Evolutionary conservation across 2,113 vertebrate species (phyloP).

Genomic region (Sinocyclocheilus anophthalmus): DNA sequence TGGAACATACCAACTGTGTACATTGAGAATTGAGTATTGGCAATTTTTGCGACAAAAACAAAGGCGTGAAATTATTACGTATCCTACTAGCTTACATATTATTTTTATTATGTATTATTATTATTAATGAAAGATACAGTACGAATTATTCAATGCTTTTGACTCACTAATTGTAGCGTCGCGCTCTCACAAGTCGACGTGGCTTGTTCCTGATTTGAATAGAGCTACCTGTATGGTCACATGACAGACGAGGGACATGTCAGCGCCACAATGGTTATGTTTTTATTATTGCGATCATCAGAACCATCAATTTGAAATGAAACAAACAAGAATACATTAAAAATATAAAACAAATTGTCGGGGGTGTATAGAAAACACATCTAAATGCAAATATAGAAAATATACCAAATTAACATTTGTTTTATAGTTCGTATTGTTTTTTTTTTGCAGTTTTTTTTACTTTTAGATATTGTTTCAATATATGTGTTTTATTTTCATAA

Average conservation of each 20-base stretch:
- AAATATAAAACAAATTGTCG: neutral
- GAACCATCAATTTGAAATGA: neutral
- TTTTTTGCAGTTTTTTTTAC: neutral
- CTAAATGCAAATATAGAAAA: neutral
- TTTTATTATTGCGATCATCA: neutral
- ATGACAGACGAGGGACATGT: neutral
- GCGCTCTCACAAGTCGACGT: neutral
- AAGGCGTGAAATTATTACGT: neutral
- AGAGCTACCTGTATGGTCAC: neutral
- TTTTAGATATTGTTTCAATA: neutral
- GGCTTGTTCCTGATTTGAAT: constrained; percentile 46
- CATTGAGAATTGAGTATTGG: neutral
- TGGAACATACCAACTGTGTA: constrained; percentile 66
- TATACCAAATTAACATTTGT: neutral
- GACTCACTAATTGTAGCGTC: too few species aligned
- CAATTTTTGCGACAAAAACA: neutral
- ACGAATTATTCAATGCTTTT: neutral
- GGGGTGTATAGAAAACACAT: neutral
- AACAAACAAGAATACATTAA: neutral
- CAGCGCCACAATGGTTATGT: neutral
- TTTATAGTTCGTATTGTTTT: neutral
- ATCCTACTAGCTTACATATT: neutral
- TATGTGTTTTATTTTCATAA: neutral
- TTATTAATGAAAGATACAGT: neutral
- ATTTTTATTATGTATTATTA: neutral